phyloP scores from a whole-genome alignment of 1,140 invertebrate genomes.

The Cyrtorhinus lividipennis region DNA sequence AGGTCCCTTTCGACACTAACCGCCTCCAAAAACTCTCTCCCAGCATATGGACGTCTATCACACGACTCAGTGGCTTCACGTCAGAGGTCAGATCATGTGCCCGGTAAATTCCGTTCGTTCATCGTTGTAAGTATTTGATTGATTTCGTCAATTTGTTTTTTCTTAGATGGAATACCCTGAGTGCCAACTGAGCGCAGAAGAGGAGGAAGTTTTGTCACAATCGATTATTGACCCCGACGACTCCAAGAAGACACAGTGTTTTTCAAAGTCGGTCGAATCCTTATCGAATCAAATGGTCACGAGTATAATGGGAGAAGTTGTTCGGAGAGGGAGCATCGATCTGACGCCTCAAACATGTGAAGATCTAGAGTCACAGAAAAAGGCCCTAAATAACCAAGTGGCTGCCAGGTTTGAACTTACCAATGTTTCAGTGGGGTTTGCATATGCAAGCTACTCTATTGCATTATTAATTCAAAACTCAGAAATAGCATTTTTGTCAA shows the following conservation, averaged over 20 bases:
- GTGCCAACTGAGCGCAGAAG: conserved; percentile 18
- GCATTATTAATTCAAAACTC: too few relatives aligned
- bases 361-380: conserved; percentile 17
- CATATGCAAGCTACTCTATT: too few relatives aligned
- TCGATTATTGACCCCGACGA: conserved; percentile 10
- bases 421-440: too few relatives aligned
- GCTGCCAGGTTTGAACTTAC: conserved; percentile 11
- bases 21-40: conserved; percentile 32
- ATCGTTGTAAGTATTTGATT: too few relatives aligned
- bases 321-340: conserved; percentile 28
- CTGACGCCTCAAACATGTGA: conserved; percentile 18
- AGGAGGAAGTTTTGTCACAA: conserved; percentile 20
- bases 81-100: conserved; percentile 33
- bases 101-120: too few relatives aligned
- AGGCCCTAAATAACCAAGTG: conserved; percentile 4
- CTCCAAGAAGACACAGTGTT: conserved; percentile 12
- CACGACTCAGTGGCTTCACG: conserved; percentile 34
- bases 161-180: conserved; percentile 20
- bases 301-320: conserved; percentile 37
- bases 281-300: conserved; percentile 37
- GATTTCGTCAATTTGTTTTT: too few relatives aligned
- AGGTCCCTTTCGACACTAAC: conserved; percentile 32
- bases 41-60: conserved; percentile 33
- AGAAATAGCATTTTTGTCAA: too few relatives aligned
- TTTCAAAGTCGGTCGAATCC: conserved; percentile 32